Evolutionary conservation across 2,113 vertebrate species (phyloP), one percentile per base, ranked within the genome.

Genomic region (Labeo rohita): DNA sequence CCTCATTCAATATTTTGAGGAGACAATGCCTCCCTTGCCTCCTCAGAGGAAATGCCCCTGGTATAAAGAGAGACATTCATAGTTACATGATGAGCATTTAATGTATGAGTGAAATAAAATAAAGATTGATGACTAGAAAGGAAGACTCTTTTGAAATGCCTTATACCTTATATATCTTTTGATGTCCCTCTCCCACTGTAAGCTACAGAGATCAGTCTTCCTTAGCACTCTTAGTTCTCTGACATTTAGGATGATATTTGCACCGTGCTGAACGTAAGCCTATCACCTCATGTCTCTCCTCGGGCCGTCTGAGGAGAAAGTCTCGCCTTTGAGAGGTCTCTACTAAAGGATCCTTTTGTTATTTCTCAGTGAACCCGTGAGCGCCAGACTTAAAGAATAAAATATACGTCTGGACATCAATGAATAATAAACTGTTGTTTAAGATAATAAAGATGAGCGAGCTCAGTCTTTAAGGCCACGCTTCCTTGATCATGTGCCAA

Each of bases 391-490:
- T 10, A 80, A 70, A 59, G 65, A 73, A 80, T 72, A 75, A 80
- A 86, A 73, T 66, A 79, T 75, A 76, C 18, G 82, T 74, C 82
- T 75, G 74, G 56, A 75, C 85, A 45, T 74, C 59, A 21, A 77
- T 75, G 74, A 87, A 87, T 83, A 87, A 56, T 87, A 87, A 84
- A 66, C 85, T 82, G 80, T 63, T 77, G 74, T 87, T 76, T 73
- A 80, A 87, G 45, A 83, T 83, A 74, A 63, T 76, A 82, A 59
- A 73, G 68, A 61, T 80, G 77, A 10, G 73, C 45, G 2, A 9
- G 65, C 80, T 61, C 47, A 15, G 39, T 66, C 36, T 66, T 45
- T 2, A 23, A 45, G 11, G 66, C 85, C 68, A 81, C 28, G 10
- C 43, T 81, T 81, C 72, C 39, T 75, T 87, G 23, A 68, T 77